These are phyloP conservation scores for Diarsia dahlii DNA, from an alignment of 2,888 invertebrate genomes.

Conservation along the genomic window DNA sequence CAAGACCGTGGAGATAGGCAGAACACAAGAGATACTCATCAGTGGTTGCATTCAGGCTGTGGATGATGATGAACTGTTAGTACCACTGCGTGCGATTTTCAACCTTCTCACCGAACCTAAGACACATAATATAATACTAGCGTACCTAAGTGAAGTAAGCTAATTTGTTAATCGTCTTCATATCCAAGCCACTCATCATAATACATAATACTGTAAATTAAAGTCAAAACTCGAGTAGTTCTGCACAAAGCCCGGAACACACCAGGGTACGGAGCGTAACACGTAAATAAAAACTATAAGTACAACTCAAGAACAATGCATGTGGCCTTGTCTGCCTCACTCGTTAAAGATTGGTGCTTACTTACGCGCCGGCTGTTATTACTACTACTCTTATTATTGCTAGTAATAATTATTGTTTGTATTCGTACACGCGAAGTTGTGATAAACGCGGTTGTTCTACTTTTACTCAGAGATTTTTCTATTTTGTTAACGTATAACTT, in stretches of 20 bases:
- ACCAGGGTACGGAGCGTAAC: conserved; percentile 48
- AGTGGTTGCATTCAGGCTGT: no score
- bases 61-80: no score
- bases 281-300: conserved; percentile 41
- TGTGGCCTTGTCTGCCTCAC: conserved; percentile 35
- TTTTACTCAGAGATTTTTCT: background rate
- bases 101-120: background rate
- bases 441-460: background rate
- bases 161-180: background rate
- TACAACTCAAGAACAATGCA: conserved; percentile 48
- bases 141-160: background rate
- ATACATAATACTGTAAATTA: conserved; percentile 17
- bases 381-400: background rate
- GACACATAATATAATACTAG: no score
- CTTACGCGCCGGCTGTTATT: conserved; percentile 11
- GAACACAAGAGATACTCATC: no score
- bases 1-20: no score
- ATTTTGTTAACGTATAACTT: background rate
- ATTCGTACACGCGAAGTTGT: background rate
- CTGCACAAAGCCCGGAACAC: conserved; percentile 49
- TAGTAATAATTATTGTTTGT: background rate
- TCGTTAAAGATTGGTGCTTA: conserved; percentile 30
- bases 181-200: background rate
- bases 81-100: background rate
- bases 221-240: conserved; percentile 25